phyloP scores from a whole-genome alignment of 2,113 vertebrate genomes.

The Pheucticus melanocephalus region DNA sequence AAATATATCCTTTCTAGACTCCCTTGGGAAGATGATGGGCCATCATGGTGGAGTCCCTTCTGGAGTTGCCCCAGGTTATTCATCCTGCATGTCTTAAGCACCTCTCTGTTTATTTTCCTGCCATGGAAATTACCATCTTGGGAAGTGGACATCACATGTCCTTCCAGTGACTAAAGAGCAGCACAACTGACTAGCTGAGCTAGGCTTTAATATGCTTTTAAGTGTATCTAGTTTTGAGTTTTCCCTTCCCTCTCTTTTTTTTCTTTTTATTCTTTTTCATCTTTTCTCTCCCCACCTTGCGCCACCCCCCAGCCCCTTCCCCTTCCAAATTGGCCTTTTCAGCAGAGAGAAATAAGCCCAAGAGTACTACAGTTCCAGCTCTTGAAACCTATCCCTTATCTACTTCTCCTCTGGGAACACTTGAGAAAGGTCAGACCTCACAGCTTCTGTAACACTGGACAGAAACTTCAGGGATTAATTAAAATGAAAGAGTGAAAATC shows the following conservation, averaged over 20 bases:
- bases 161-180: background rate
- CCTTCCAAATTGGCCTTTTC: background rate
- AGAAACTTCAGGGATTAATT: background rate
- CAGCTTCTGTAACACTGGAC: background rate
- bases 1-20: background rate
- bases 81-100: background rate
- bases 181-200: background rate
- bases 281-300: too few relatives aligned
- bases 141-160: background rate
- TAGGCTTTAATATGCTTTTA: background rate
- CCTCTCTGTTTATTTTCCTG: background rate
- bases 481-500: background rate
- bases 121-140: background rate
- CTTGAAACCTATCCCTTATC: background rate
- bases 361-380: background rate
- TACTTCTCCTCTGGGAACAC: background rate
- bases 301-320: rapidly evolving
- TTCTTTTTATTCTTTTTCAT: too few relatives aligned
- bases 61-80: background rate
- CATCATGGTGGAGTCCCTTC: background rate
- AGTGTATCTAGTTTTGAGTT: background rate
- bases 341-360: background rate
- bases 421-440: background rate
- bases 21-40: background rate
- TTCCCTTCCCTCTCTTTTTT: background rate